These are phyloP conservation scores for Aelia acuminata DNA, from an alignment of 2,888 invertebrate species.

Conservation along the genomic window DNA sequence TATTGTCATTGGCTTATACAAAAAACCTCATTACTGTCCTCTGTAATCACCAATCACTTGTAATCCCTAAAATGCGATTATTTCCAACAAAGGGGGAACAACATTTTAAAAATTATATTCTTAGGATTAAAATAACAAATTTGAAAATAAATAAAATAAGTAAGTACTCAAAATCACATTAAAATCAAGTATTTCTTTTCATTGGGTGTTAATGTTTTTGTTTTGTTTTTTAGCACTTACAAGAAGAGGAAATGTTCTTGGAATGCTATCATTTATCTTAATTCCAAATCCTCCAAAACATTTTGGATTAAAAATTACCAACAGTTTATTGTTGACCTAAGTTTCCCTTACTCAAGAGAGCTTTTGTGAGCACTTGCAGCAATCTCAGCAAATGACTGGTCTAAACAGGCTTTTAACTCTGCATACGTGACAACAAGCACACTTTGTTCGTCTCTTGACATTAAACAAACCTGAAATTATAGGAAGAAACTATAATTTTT, in stretches of 20 bases:
- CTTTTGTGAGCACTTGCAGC: constrained; percentile 70
- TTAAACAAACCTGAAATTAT: constrained; percentile 87
- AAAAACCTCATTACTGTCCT: not conserved
- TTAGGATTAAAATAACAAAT: constrained; percentile 15
- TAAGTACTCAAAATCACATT: constrained; percentile 46
- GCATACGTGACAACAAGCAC: constrained; percentile 95
- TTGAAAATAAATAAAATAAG: constrained; percentile 31
- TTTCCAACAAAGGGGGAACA: constrained; percentile 5
- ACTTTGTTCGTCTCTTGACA: constrained; percentile 97
- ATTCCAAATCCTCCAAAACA: constrained; percentile 51
- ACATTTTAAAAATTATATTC: not conserved
- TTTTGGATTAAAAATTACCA: constrained; percentile 40
- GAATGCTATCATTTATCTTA: constrained; percentile 49
- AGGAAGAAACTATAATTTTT: constrained; percentile 62
- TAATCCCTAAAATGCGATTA: constrained; percentile 43
- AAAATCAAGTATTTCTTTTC: constrained; percentile 43
- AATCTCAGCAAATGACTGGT: constrained; percentile 90
- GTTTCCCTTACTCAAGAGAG: constrained; percentile 46
- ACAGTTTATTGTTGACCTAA: constrained; percentile 24
- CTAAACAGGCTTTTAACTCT: constrained; percentile 95
- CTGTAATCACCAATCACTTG: not conserved
- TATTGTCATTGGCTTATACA: constrained; percentile 51
- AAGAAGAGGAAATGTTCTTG: constrained; percentile 45
- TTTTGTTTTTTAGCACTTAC: constrained; percentile 5
- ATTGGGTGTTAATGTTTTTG: not conserved